Conservation (phyloP, 2,113 vertebrate genomes). For the Prinia subflava region DNA sequence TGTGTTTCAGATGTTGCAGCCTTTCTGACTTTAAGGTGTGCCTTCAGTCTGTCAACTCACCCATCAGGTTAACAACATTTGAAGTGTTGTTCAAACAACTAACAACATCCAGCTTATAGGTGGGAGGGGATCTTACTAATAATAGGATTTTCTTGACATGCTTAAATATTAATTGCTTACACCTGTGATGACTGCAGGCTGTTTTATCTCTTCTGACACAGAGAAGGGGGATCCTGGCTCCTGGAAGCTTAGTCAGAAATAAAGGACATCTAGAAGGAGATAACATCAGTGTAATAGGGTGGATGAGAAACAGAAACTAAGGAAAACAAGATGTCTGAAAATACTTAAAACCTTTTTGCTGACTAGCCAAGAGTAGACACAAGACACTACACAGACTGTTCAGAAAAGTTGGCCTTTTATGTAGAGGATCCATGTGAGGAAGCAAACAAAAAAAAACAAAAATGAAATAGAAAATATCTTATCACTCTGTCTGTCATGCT, state of each 20-base stretch:
- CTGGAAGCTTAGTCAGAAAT: not conserved
- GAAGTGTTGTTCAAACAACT: not conserved
- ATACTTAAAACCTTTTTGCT: not conserved
- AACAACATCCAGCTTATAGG: not conserved
- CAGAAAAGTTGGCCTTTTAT: not conserved
- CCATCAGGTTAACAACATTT: not conserved
- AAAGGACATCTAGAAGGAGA: not conserved
- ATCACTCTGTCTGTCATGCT: not conserved
- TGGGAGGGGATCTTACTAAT: not conserved
- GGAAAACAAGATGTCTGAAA: not conserved
- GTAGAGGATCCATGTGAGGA: not conserved
- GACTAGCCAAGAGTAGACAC: not conserved
- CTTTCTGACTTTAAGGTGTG: not conserved
- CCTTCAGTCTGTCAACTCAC: not conserved
- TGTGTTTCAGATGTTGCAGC: not conserved
- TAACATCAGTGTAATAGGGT: not conserved
- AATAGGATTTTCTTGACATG: not conserved
- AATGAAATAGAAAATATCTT: not conserved
- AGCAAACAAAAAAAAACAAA: not conserved
- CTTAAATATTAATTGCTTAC: not conserved
- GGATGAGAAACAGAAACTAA: not conserved
- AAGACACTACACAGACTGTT: not conserved
- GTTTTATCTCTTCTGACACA: not conserved
- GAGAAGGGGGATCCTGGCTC: not conserved
- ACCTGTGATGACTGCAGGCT: not conserved